phyloP scores from a whole-genome alignment of 2,797 vertebrate genomes.

The Bradypus variegatus region DNA sequence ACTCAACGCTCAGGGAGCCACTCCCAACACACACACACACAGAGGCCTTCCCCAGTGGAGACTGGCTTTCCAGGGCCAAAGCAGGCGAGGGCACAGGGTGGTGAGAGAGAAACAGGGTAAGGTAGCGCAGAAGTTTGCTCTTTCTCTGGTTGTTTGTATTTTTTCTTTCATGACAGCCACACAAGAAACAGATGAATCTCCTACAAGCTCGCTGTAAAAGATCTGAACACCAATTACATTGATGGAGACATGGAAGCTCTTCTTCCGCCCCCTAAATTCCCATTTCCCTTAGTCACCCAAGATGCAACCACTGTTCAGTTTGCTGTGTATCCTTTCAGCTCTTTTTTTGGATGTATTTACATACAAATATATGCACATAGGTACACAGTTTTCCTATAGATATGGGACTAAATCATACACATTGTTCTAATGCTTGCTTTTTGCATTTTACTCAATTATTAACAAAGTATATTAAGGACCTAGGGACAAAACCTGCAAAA shows the following conservation, averaged over 20 bases:
- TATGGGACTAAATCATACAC: neutral
- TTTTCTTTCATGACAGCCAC: conserved; percentile 41
- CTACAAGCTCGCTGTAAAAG: neutral
- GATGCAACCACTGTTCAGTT: neutral
- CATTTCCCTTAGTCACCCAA: neutral
- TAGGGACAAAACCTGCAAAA: neutral
- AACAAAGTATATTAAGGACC: neutral
- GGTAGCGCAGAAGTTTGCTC: neutral
- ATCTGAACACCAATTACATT: neutral
- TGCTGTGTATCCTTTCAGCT: neutral
- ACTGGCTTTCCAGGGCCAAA: neutral
- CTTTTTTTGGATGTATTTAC: neutral
- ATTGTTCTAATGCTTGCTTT: neutral
- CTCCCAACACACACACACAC: too few relatives aligned
- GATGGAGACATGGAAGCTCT: conserved; percentile 11
- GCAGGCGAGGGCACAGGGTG: neutral
- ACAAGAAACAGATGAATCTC: conserved; percentile 10
- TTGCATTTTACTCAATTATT: neutral
- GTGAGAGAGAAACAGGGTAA: neutral
- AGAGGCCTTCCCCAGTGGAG: neutral
- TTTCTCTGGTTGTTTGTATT: neutral
- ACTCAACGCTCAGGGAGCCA: neutral
- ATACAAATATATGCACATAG: neutral
- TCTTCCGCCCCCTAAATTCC: conserved; percentile 6
- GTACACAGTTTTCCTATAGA: neutral